A percentile compares a stretch with the other conserved stretches of the same genome.
Conservation (phyloP, 1,140 invertebrate species). For the Charaxes varanes region DNA sequence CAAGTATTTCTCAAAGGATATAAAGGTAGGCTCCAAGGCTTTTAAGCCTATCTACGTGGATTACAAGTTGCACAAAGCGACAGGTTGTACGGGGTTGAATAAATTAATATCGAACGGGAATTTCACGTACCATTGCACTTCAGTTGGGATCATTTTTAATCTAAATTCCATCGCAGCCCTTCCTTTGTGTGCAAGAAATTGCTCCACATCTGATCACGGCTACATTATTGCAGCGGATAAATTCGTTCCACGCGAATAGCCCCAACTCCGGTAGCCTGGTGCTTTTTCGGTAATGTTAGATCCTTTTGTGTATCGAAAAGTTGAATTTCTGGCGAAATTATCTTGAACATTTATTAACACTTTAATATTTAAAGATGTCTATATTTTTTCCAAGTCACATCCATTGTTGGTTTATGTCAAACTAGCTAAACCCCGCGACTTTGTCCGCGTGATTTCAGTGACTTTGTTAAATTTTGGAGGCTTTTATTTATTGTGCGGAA, state of each 20-base stretch:
- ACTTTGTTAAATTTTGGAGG: too few species aligned
- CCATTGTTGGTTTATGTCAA: too few species aligned
- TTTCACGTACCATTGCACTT: conserved; percentile 51
- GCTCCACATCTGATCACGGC: conserved; percentile 32
- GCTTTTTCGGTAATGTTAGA: too few species aligned
- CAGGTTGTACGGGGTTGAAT: conserved; percentile 23
- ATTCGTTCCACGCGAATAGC: conserved; percentile 35
- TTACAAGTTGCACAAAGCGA: conserved; percentile 12
- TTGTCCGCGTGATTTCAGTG: too few species aligned
- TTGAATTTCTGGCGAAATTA: too few species aligned
- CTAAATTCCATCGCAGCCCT: conserved; percentile 53
- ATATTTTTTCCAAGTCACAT: too few species aligned
- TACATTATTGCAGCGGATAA: conserved; percentile 41
- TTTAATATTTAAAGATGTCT: too few species aligned
- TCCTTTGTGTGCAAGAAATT: conserved; percentile 47
- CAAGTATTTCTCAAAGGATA: conserved; percentile 10
- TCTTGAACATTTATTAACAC: too few species aligned
- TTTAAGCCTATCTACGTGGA: conserved; percentile 16
- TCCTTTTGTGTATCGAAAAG: too few species aligned
- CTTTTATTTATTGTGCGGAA: too few species aligned
- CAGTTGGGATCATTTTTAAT: conserved; percentile 62
- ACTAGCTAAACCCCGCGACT: too few species aligned
- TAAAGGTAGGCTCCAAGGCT: conserved; percentile 13
- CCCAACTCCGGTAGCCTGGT: too few species aligned
- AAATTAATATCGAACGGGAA: conserved; percentile 45